Evolutionary conservation across 2,888 invertebrate genomes (phyloP).

Genomic region (Pyrgus malvae): DNA sequence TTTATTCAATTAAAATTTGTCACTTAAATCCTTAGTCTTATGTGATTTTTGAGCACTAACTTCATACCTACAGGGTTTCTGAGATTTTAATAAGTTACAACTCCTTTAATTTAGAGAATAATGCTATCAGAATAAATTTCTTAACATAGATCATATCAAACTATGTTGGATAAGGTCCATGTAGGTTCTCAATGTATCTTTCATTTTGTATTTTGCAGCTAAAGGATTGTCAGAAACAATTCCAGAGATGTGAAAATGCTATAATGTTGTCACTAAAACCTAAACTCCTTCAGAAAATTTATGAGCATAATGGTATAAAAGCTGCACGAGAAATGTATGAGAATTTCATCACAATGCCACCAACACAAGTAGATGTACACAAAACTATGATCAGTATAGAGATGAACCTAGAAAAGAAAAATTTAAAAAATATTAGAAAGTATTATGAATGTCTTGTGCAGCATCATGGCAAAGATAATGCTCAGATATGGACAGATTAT

Average conservation of each 20-base stretch:
- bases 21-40: too few relatives aligned
- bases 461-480: slow-evolving; percentile 85
- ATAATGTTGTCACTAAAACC: slow-evolving; percentile 81
- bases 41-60: too few relatives aligned
- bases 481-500: slow-evolving; percentile 88
- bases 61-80: too few relatives aligned
- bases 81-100: too few relatives aligned
- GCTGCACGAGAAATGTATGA: slow-evolving; percentile 84
- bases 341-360: slow-evolving; percentile 80
- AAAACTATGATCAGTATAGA: slow-evolving; percentile 83
- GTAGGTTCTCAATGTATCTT: too few relatives aligned
- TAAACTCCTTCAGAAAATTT: slow-evolving; percentile 82
- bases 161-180: too few relatives aligned
- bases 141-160: too few relatives aligned
- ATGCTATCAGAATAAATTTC: too few relatives aligned
- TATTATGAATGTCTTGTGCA: slow-evolving; percentile 84
- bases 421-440: slow-evolving; percentile 77
- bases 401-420: slow-evolving; percentile 62
- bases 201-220: slow-evolving; percentile 58
- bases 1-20: not conserved
- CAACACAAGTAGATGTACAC: slow-evolving; percentile 83
- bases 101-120: too few relatives aligned
- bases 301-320: slow-evolving; percentile 72
- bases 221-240: slow-evolving; percentile 57
- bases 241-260: slow-evolving; percentile 71